phyloP scores from a whole-genome alignment of 2,888 invertebrate genomes.

The Epicampocera succincta region DNA sequence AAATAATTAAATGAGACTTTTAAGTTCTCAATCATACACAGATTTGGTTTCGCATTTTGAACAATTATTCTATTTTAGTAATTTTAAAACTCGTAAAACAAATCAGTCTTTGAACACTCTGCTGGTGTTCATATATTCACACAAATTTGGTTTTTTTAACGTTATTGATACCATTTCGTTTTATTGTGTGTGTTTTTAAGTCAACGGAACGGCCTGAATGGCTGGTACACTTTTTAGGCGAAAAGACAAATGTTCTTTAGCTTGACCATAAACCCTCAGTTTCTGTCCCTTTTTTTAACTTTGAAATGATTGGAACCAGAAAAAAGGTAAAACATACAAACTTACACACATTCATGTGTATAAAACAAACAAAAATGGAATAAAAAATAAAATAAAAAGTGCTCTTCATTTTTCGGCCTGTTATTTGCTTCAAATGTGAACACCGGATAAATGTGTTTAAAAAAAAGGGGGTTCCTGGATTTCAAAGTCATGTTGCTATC shows the following conservation, averaged over 20 bases:
- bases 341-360: too few relatives aligned
- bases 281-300: neutral
- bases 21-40: too few relatives aligned
- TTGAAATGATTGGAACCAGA: neutral
- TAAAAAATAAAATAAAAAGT: conserved; percentile 7
- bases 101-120: neutral
- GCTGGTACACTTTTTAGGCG: conserved; percentile 11
- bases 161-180: conserved; percentile 25
- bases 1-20: too few relatives aligned
- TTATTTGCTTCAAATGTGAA: conserved; percentile 30
- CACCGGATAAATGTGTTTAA: neutral
- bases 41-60: neutral
- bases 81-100: neutral
- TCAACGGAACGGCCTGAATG: conserved; percentile 6
- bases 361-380: too few relatives aligned
- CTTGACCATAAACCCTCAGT: conserved; percentile 30
- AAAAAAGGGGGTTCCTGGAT: conserved; percentile 25
- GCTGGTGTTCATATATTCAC: neutral
- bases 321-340: neutral
- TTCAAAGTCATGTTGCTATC: conserved; percentile 51
- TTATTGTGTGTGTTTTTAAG: conserved; percentile 12
- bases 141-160: neutral
- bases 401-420: conserved; percentile 21
- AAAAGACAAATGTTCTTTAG: conserved; percentile 30
- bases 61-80: neutral